These are phyloP conservation scores for Sturnus vulgaris DNA, from an alignment of 2,113 vertebrate species.

Conservation along the genomic window DNA sequence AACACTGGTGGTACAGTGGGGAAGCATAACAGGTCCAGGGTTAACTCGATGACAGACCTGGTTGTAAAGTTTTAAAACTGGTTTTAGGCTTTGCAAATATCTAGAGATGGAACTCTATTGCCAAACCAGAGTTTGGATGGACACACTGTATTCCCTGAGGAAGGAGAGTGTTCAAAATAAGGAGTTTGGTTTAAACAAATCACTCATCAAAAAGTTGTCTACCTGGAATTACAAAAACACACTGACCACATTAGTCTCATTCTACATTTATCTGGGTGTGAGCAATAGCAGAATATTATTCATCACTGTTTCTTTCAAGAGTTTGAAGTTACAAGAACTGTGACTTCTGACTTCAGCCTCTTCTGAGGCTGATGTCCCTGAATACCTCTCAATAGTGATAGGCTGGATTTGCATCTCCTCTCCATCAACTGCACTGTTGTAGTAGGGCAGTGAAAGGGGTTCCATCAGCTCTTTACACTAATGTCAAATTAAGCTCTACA, in stretches of 20 bases:
- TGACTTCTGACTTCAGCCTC: background rate
- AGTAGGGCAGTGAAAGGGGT: background rate
- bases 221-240: background rate
- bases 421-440: background rate
- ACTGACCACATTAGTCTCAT: background rate
- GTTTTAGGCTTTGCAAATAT: background rate
- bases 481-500: background rate
- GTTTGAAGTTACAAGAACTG: background rate
- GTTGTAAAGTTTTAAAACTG: background rate
- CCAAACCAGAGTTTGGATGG: background rate
- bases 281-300: background rate
- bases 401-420: background rate
- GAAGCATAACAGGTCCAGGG: background rate
- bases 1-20: background rate
- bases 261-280: background rate
- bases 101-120: background rate
- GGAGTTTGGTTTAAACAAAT: background rate
- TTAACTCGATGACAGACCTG: background rate
- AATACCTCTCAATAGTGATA: background rate
- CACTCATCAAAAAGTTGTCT: background rate
- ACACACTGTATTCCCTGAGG: background rate
- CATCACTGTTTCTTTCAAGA: background rate
- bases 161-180: background rate
- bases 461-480: background rate
- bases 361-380: background rate